These are phyloP conservation scores for Leptodirus hochenwartii DNA, from an alignment of 2,888 invertebrate species.

Conservation along the genomic window DNA sequence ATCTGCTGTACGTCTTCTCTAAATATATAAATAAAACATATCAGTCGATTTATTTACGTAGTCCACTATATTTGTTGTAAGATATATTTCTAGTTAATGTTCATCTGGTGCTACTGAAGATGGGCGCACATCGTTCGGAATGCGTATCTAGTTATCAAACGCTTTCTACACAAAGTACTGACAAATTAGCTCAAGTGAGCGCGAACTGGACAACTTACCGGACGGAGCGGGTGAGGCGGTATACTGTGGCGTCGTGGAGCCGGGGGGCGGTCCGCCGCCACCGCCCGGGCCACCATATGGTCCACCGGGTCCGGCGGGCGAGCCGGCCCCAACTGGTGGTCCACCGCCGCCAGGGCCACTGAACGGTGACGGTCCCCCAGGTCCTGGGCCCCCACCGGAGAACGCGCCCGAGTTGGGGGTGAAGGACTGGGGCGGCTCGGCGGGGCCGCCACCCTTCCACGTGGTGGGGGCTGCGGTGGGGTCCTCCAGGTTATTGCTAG, in stretches of 20 bases:
- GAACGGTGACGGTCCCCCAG: constrained; percentile 12
- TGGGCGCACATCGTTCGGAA: too few species aligned
- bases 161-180: too few species aligned
- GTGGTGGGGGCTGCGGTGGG: constrained; percentile 47
- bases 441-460: constrained; percentile 60
- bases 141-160: too few species aligned
- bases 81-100: too few species aligned
- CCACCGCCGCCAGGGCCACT: constrained; percentile 8
- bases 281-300: constrained; percentile 44
- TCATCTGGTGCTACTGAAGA: too few species aligned
- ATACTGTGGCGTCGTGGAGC: constrained; percentile 63
- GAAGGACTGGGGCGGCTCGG: constrained; percentile 46
- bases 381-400: constrained; percentile 23
- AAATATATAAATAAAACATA: too few species aligned
- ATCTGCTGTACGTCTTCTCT: too few species aligned
- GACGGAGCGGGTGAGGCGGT: constrained; percentile 74
- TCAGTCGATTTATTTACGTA: too few species aligned
- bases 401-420: constrained; percentile 41
- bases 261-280: constrained; percentile 36
- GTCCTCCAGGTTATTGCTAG: constrained; percentile 64
- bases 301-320: constrained; percentile 32
- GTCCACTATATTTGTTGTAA: too few species aligned
- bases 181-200: too few species aligned
- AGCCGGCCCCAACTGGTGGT: too few species aligned
- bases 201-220: too few species aligned